Conservation (phyloP, 2,888 invertebrate species). For the Eledona agricola region DNA sequence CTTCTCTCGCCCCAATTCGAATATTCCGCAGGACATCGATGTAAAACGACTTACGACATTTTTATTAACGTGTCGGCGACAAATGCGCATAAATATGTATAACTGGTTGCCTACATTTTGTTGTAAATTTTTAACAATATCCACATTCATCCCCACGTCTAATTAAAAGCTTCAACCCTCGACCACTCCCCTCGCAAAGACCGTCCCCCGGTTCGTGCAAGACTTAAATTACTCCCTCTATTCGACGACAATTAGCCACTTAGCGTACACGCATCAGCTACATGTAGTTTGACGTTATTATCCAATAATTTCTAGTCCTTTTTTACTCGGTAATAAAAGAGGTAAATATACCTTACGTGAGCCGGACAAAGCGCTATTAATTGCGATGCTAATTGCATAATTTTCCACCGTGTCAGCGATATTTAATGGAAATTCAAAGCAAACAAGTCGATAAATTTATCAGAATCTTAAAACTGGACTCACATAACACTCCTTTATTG, state of each 20-base stretch:
- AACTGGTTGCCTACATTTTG: constrained; percentile 32
- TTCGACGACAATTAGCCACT: constrained; percentile 24
- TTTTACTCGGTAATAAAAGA: constrained; percentile 16
- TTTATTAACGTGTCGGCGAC: constrained; percentile 34
- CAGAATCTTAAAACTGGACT: constrained; percentile 5
- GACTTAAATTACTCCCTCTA: constrained; percentile 23
- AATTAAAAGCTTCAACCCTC: constrained; percentile 57
- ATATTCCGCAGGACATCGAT: constrained; percentile 46
- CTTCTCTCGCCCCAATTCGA: constrained; percentile 31
- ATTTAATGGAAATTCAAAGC: constrained; percentile 22
- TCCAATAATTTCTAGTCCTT: constrained; percentile 19
- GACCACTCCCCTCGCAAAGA: constrained; percentile 47
- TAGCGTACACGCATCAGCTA: constrained; percentile 3
- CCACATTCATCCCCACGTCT: constrained; percentile 51
- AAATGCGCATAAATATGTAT: constrained; percentile 15
- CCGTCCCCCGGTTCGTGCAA: constrained; percentile 49
- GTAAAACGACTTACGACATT: constrained; percentile 44
- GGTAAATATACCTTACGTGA: constrained; percentile 9
- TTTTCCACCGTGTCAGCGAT: constrained; percentile 13
- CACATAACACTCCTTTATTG: constrained; percentile 13
- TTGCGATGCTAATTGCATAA: constrained; percentile 12
- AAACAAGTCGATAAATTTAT: constrained; percentile 24
- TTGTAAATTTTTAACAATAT: constrained; percentile 35
- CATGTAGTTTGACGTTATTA: constrained; percentile 16
- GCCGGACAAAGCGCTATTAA: constrained; percentile 16